These are phyloP conservation scores for Amblyraja radiata DNA, from an alignment of 2,797 vertebrate genomes.

Conservation along the genomic window DNA sequence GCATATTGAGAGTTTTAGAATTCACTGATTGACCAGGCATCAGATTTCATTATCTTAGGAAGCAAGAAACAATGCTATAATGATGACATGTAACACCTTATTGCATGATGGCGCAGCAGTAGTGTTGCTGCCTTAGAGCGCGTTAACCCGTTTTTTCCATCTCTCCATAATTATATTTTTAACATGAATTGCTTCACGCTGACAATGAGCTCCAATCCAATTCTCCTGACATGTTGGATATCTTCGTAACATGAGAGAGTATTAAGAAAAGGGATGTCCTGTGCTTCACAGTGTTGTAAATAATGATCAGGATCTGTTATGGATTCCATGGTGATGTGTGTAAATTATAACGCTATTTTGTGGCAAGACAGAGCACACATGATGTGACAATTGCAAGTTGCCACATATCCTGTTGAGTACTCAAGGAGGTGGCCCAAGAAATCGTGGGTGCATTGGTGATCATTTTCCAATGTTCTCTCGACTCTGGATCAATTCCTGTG, in stretches of 20 bases:
- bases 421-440: too few relatives aligned
- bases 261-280: background rate
- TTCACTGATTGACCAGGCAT: too few relatives aligned
- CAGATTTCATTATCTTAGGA: too few relatives aligned
- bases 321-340: background rate
- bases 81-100: too few relatives aligned
- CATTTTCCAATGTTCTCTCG: too few relatives aligned
- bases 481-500: too few relatives aligned
- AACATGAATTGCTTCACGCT: background rate
- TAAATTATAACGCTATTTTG: background rate
- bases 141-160: background rate
- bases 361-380: background rate
- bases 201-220: background rate
- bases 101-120: too few relatives aligned
- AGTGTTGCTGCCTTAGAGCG: too few relatives aligned
- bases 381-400: background rate
- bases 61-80: too few relatives aligned
- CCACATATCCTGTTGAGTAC: background rate
- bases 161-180: background rate
- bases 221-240: background rate
- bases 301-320: background rate
- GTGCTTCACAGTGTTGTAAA: background rate
- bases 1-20: too few relatives aligned
- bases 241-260: background rate
- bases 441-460: too few relatives aligned